A percentile compares a stretch with the other conserved stretches of the same genome.
phyloP scores from a whole-genome alignment of 2,113 vertebrate species.

The Pygoscelis adeliae region DNA sequence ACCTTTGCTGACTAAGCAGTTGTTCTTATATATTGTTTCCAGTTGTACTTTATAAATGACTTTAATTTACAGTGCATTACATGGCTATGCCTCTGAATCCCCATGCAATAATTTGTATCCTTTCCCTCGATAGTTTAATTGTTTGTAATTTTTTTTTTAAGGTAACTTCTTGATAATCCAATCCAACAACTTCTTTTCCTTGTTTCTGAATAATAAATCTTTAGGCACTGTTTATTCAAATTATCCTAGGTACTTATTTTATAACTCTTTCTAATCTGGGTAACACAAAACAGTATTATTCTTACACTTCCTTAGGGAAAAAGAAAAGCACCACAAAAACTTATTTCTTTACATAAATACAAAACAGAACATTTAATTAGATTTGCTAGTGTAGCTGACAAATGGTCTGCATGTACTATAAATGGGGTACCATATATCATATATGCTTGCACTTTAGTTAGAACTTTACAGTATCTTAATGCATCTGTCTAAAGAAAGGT shows the following conservation, averaged over 20 bases:
- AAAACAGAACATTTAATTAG: background rate
- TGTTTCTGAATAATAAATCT: slow-evolving; percentile 3
- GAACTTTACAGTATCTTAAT: background rate
- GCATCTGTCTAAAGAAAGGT: background rate
- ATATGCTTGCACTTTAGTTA: background rate
- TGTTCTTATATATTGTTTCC: background rate
- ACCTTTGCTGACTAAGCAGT: slow-evolving; percentile 68
- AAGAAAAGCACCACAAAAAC: background rate
- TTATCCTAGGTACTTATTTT: background rate
- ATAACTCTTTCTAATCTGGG: background rate
- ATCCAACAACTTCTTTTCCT: background rate
- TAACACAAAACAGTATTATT: background rate
- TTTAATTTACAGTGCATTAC: slow-evolving; percentile 89
- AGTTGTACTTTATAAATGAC: slow-evolving; percentile 86
- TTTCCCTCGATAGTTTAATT: slow-evolving; percentile 76
- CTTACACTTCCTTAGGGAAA: background rate
- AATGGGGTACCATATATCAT: background rate
- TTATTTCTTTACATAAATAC: background rate
- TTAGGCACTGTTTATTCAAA: background rate
- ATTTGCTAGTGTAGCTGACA: background rate
- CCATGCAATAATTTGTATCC: slow-evolving; percentile 73
- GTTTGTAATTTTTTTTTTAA: slow-evolving; percentile 71
- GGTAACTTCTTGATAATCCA: background rate
- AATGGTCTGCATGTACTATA: background rate
- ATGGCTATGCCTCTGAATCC: slow-evolving; percentile 74